Evolutionary conservation across 2,797 vertebrate genomes (phyloP), one percentile per base, ranked within the genome.

Genomic region (Sebastes diaconus): DNA sequence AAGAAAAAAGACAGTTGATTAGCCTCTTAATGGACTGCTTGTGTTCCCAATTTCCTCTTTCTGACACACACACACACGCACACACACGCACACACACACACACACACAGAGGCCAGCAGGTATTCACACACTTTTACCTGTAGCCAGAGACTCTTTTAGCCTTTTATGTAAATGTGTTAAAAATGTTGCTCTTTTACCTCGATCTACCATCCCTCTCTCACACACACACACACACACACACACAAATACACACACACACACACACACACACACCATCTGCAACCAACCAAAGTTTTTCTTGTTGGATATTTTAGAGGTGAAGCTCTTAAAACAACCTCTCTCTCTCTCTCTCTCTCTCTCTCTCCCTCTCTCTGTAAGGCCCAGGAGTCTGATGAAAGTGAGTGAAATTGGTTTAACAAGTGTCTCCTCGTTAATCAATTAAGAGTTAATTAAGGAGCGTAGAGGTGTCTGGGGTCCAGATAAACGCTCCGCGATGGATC

Each of bases 341-440:
- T 39, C 36, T 36, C 34, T 36, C 11, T 39, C 36, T 39, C 36
- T 39, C 36, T 39, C 4, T 39, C 4, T 39, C 36, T 39, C 36
- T 39, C 12, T 5, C 4, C 13, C 36, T 36, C 11, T 39, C 36
- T 39, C 29, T 10, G 22, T 30, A 52, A 68, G 66, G 64, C 81
- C 70, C 6, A 5, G 34, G 54, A 80, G 84, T 85, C 87, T 91
- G 89, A 93, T 91, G 90, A 92, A 94, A 94, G 84, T 75, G 86
- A 73, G 55, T 73, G 84, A 92, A 93, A 94, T 87, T 54, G 0
- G 57, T 70, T 84, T 80, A 92, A 93, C 86, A 78, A 85, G 90
- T 68, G 84, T 85, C 68, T 73, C 18, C 90, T 90, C 67, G 75
- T 93, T 94, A 94, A 95, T 95, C 92, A 93, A 92, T 94, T 91